Evolutionary conservation across 2,888 invertebrate genomes (phyloP).

Genomic region (Prostheceraeus crozeri): DNA sequence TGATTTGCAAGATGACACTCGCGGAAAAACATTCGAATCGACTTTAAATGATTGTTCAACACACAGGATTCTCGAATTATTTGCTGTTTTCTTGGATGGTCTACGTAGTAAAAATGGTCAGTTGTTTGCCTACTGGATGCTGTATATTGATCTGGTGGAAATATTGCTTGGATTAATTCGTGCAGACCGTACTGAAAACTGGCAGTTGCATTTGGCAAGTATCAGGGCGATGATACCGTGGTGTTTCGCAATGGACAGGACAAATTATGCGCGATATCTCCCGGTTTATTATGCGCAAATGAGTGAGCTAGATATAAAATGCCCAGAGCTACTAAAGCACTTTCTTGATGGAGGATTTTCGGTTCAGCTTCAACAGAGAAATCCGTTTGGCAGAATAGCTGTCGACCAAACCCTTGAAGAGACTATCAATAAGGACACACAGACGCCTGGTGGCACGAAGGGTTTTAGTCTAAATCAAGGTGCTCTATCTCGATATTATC

Average conservation of each 20-base stretch:
- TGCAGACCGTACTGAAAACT: conserved; percentile 41
- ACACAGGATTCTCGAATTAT: too few species aligned
- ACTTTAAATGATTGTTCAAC: too few species aligned
- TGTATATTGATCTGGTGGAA: conserved; percentile 43
- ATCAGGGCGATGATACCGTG: conserved; percentile 42
- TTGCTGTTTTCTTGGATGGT: too few species aligned
- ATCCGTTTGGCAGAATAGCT: conserved; percentile 42
- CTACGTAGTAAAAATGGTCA: conserved; percentile 33
- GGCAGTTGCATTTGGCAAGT: conserved; percentile 40
- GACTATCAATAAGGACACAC: conserved; percentile 41
- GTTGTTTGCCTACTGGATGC: conserved; percentile 42
- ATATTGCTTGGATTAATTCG: conserved; percentile 40
- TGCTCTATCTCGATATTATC: conserved; percentile 39
- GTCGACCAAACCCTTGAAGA: too few species aligned
- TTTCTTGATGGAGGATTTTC: conserved; percentile 39
- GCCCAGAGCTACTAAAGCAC: conserved; percentile 35
- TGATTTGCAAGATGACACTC: too few species aligned
- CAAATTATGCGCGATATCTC: conserved; percentile 43
- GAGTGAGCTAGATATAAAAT: conserved; percentile 33
- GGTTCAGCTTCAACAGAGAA: conserved; percentile 38
- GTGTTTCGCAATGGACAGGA: conserved; percentile 43
- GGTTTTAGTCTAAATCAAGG: conserved; percentile 23
- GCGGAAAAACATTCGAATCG: too few species aligned
- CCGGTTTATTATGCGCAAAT: conserved; percentile 40
- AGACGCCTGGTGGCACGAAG: conserved; percentile 41